These are phyloP conservation scores for Falco berigora DNA, from an alignment of 2,797 vertebrate genomes.

Conservation along the genomic window DNA sequence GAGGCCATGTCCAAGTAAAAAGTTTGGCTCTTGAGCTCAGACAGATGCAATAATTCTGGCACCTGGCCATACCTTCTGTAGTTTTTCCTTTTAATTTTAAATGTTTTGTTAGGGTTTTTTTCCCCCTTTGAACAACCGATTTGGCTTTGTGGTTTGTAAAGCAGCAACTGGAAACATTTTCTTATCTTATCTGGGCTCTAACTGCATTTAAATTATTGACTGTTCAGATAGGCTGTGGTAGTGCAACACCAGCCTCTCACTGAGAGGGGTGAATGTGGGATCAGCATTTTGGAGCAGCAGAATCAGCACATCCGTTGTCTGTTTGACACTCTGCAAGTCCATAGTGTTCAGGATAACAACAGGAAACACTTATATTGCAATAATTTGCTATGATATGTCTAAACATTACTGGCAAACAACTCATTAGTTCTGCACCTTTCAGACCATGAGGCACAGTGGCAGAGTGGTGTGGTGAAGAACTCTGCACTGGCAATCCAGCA, in stretches of 20 bases:
- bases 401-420: neutral
- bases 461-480: neutral
- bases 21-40: neutral
- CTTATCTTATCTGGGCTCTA: neutral
- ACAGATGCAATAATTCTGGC: neutral
- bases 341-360: neutral
- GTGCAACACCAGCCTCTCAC: neutral
- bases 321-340: neutral
- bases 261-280: neutral
- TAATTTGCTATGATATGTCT: neutral
- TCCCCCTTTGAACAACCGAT: neutral
- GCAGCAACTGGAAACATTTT: neutral
- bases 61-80: neutral
- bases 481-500: neutral
- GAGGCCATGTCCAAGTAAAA: neutral
- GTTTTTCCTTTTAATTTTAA: neutral
- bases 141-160: neutral
- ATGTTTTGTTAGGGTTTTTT: neutral
- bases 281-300: neutral
- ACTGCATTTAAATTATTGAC: neutral
- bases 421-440: neutral
- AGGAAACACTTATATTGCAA: neutral
- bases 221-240: neutral
- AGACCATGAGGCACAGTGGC: accelerated
- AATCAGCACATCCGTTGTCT: neutral